phyloP scores from a whole-genome alignment of 23 tunicate genomes.

The Trididemnum clinides region DNA sequence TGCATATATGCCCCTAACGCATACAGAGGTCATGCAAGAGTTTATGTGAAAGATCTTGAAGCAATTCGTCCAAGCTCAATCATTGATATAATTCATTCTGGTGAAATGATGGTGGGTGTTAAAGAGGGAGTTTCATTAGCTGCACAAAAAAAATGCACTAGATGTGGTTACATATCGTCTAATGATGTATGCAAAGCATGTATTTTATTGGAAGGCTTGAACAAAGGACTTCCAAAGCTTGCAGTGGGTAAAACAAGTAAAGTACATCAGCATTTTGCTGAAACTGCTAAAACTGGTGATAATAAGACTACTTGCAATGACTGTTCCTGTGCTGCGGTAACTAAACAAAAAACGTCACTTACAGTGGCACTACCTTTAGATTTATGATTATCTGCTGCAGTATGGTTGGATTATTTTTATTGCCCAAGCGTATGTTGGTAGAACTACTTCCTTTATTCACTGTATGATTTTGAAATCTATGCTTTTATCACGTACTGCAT shows the following conservation, averaged over 20 bases:
- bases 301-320: not conserved
- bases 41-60: slow-evolving; percentile 88
- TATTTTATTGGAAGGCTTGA: slow-evolving; percentile 89
- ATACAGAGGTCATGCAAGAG: slow-evolving; percentile 93
- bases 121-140: slow-evolving; percentile 87
- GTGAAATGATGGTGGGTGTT: slow-evolving; percentile 81
- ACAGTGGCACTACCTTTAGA: no score
- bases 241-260: slow-evolving; percentile 98
- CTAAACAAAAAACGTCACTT: no score
- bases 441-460: no score
- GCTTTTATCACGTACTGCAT: no score
- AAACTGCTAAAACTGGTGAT: not conserved
- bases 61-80: slow-evolving; percentile 89
- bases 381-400: no score
- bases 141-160: slow-evolving; percentile 59
- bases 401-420: no score
- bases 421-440: no score
- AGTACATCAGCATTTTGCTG: slow-evolving; percentile 27
- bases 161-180: slow-evolving; percentile 95
- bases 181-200: slow-evolving; percentile 97
- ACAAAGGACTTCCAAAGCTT: slow-evolving; percentile 86
- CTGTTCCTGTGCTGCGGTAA: not conserved
- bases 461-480: no score
- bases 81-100: slow-evolving; percentile 92
- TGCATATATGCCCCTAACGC: slow-evolving; percentile 98